These are phyloP conservation scores for Dasyornis broadbenti DNA, from an alignment of 2,113 vertebrate genomes.

Conservation along the genomic window DNA sequence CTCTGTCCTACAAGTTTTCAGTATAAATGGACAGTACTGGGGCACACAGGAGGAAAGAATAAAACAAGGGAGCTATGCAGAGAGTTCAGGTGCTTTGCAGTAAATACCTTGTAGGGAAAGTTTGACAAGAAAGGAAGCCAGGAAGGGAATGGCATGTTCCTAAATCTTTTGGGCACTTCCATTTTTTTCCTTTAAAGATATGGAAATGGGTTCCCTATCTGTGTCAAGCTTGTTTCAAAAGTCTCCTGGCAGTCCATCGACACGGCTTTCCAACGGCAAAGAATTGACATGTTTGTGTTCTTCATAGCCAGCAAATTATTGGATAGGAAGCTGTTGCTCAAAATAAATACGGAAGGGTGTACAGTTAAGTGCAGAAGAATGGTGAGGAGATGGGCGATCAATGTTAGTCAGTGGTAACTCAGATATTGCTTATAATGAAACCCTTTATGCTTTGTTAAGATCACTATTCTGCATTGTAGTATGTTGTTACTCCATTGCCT, in stretches of 20 bases:
- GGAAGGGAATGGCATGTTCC: background rate
- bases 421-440: background rate
- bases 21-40: background rate
- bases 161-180: background rate
- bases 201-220: background rate
- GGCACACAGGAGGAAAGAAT: background rate
- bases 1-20: accelerated
- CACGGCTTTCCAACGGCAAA: background rate
- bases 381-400: background rate
- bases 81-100: background rate
- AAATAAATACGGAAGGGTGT: background rate
- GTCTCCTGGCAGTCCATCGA: background rate
- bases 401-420: background rate
- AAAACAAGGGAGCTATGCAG: background rate
- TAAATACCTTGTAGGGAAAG: background rate
- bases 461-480: background rate
- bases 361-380: background rate
- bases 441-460: background rate
- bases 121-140: background rate
- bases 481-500: background rate
- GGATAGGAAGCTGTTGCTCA: background rate
- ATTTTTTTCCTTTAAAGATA: background rate
- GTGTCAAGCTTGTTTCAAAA: background rate
- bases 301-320: background rate
- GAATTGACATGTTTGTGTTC: background rate